Evolutionary conservation across 2,113 vertebrate genomes (phyloP).

Genomic region (Prietella phreatophila): DNA sequence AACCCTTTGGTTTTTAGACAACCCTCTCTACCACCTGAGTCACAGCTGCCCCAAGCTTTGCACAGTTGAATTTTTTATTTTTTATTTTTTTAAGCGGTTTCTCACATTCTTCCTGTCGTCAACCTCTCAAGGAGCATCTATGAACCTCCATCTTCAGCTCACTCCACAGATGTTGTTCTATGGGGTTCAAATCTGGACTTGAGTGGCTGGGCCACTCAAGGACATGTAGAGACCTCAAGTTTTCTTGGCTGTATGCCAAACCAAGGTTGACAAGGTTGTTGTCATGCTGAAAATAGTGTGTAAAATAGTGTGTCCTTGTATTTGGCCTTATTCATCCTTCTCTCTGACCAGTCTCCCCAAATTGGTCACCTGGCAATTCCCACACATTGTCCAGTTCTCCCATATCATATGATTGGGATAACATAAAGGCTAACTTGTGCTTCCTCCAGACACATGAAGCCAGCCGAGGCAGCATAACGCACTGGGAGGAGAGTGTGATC

Average conservation of each 20-base stretch:
- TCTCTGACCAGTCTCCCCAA: neutral
- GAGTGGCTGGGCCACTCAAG: too few species aligned
- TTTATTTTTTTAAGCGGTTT: neutral
- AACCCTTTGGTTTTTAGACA: too few species aligned
- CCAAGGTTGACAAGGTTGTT: too few species aligned
- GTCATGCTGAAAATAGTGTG: too few species aligned
- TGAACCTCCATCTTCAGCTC: neutral
- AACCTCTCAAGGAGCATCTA: neutral
- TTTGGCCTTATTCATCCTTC: too few species aligned
- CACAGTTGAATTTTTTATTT: too few species aligned
- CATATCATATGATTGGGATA: neutral
- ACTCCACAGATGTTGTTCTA: neutral
- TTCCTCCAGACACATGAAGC: neutral
- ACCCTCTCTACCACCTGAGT: too few species aligned
- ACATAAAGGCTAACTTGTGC: neutral
- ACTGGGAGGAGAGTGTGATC: neutral
- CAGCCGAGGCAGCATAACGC: neutral
- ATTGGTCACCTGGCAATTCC: neutral
- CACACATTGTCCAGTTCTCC: neutral
- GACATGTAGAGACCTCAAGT: too few species aligned
- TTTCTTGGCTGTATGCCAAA: too few species aligned
- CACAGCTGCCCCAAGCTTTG: too few species aligned
- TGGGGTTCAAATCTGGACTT: neutral
- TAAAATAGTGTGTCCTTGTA: neutral
- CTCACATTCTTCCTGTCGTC: neutral